Conservation (phyloP, 2,888 invertebrate genomes). For the Orthonevra nobilis region DNA sequence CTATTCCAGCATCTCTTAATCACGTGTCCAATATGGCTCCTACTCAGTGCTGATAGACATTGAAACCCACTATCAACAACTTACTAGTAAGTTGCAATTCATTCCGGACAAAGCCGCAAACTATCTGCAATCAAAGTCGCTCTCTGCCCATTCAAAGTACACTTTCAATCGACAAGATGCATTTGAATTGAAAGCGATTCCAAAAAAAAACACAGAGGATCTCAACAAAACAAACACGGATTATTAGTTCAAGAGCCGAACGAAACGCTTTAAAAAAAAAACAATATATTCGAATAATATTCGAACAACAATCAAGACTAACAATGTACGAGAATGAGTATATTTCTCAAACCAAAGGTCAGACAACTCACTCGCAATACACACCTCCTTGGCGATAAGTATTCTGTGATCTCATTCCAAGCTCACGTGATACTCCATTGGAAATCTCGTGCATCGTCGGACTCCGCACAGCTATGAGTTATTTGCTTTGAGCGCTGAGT, state of each 20-base stretch:
- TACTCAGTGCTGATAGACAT: no score
- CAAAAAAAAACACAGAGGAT: not conserved
- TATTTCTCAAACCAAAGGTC: constrained; percentile 31
- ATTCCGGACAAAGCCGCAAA: not conserved
- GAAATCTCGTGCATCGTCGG: constrained; percentile 52
- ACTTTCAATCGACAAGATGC: constrained; percentile 8
- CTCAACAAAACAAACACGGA: constrained; percentile 7
- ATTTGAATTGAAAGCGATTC: constrained; percentile 4
- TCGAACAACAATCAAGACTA: not conserved
- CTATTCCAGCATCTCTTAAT: no score
- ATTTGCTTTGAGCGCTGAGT: constrained; percentile 25
- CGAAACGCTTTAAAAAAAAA: no score
- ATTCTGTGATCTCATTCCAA: constrained; percentile 36
- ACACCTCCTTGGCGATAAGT: constrained; percentile 56
- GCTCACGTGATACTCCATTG: constrained; percentile 56
- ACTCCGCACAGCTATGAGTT: constrained; percentile 42
- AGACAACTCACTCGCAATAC: constrained; percentile 40
- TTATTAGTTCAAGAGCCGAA: constrained; percentile 17
- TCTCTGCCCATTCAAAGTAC: constrained; percentile 22
- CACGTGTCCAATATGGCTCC: no score
- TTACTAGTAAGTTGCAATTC: constrained; percentile 6
- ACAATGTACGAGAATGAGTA: not conserved
- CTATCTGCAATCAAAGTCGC: constrained; percentile 9
- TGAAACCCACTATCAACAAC: no score
- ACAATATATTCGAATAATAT: constrained; percentile 16